Evolutionary conservation across 2,113 vertebrate species (phyloP).

Genomic region (Trichomycterus rosablanca): DNA sequence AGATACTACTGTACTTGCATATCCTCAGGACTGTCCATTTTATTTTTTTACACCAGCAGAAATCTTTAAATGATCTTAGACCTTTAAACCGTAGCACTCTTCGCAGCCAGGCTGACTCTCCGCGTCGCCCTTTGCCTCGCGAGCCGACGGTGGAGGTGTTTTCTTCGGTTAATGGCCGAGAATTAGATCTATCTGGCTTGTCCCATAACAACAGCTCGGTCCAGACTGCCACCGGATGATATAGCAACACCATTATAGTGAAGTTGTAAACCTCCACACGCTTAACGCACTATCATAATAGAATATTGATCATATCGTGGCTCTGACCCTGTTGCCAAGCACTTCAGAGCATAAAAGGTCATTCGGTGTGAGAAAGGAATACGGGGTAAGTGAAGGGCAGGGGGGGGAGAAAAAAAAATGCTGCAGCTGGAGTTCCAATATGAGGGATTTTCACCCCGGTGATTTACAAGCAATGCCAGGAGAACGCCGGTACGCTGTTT

Average conservation of each 20-base stretch:
- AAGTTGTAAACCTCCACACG: constrained; percentile 77
- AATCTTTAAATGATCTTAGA: constrained; percentile 19
- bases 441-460: constrained; percentile 8
- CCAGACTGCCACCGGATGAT: constrained; percentile 70
- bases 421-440: not conserved
- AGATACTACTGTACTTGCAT: constrained; percentile 10
- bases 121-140: constrained; percentile 16
- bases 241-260: constrained; percentile 74
- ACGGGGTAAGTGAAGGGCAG: constrained; percentile 37
- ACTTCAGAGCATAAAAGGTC: constrained; percentile 82
- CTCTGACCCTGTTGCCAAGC: constrained; percentile 76
- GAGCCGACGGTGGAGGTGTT: constrained; percentile 15
- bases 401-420: too few species aligned
- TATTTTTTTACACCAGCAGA: not conserved
- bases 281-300: constrained; percentile 82
- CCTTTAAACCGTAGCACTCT: constrained; percentile 5
- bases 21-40: constrained; percentile 7
- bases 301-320: constrained; percentile 94
- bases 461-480: constrained; percentile 36
- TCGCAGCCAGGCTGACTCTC: constrained; percentile 3
- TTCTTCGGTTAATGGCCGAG: constrained; percentile 27
- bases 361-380: constrained; percentile 65
- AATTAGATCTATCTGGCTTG: constrained; percentile 24
- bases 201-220: constrained; percentile 35
- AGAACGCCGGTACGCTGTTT: constrained; percentile 28